These are phyloP conservation scores for Psittacara wagleri DNA, from an alignment of 2,113 vertebrate species.

Conservation along the genomic window DNA sequence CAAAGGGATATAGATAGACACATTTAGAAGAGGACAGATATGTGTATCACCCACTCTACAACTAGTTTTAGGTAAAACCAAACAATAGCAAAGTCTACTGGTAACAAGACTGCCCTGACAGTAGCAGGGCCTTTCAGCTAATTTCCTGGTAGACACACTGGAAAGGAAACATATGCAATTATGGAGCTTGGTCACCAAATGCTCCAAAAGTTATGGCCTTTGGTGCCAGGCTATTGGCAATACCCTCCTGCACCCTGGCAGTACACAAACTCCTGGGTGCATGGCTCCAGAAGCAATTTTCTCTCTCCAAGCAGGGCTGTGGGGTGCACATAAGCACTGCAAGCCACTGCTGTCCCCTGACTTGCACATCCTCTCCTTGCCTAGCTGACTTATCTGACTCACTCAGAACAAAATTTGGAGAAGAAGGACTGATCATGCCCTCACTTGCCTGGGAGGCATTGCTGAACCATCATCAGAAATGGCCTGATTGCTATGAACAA, in stretches of 20 bases:
- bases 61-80: not conserved
- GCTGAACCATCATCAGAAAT: slow-evolving; percentile 53
- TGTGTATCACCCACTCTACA: not conserved
- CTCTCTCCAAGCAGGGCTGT: not conserved
- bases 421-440: slow-evolving; percentile 39
- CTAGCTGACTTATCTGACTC: slow-evolving; percentile 46
- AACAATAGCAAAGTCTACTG: not conserved
- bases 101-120: not conserved
- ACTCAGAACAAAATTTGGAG: slow-evolving; percentile 19
- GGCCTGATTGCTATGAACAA: slow-evolving; percentile 60
- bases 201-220: not conserved
- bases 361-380: slow-evolving; percentile 12
- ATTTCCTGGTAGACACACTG: not conserved
- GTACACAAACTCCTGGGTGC: accelerated
- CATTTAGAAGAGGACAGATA: not conserved
- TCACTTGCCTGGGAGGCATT: slow-evolving; percentile 54
- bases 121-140: not conserved
- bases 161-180: not conserved
- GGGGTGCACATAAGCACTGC: not conserved
- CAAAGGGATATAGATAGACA: accelerated
- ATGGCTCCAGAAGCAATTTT: not conserved
- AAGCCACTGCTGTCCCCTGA: not conserved
- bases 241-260: not conserved
- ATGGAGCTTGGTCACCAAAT: not conserved
- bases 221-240: not conserved